These are phyloP conservation scores for Galago senegalensis DNA, from an alignment of 2,797 vertebrate species.

Conservation along the genomic window DNA sequence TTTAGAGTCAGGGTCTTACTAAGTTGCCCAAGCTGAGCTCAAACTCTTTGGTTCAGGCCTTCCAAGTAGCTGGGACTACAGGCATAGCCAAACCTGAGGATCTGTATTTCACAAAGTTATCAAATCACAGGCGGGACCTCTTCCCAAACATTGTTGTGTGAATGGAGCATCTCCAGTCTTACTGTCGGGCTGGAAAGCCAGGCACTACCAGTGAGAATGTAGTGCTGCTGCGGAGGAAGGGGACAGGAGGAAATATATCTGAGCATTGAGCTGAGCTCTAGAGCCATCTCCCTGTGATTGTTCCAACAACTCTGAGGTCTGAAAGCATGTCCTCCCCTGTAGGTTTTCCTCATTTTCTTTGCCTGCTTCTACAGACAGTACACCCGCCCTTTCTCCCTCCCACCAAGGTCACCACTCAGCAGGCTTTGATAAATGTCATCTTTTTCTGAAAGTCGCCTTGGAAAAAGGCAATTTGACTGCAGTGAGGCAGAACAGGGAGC, in stretches of 20 bases:
- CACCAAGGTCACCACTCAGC: slow-evolving; percentile 84
- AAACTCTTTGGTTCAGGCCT: not conserved
- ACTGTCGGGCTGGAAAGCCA: not conserved
- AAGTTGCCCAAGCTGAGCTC: not conserved
- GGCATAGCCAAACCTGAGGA: not conserved
- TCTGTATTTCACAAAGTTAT: not conserved
- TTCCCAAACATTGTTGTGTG: not conserved
- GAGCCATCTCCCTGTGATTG: not conserved
- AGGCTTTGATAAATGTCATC: slow-evolving; percentile 85
- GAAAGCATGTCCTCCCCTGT: slow-evolving; percentile 44
- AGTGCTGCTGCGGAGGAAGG: not conserved
- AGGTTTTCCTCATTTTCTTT: slow-evolving; percentile 63
- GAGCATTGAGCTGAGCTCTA: not conserved
- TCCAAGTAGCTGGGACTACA: not conserved
- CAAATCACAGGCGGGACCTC: not conserved
- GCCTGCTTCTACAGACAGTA: slow-evolving; percentile 69
- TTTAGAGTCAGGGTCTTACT: not conserved
- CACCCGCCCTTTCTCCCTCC: slow-evolving; percentile 52
- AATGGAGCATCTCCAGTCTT: not conserved
- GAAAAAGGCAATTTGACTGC: slow-evolving; percentile 86
- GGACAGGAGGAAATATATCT: not conserved
- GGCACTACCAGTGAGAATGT: not conserved
- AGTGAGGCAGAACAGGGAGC: slow-evolving; percentile 86
- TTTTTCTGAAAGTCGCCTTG: slow-evolving; percentile 80
- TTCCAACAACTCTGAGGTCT: slow-evolving; percentile 4